Base-by-base conservation (phyloP, 2,797 vertebrate species). In the Phoebastria nigripes region DNA sequence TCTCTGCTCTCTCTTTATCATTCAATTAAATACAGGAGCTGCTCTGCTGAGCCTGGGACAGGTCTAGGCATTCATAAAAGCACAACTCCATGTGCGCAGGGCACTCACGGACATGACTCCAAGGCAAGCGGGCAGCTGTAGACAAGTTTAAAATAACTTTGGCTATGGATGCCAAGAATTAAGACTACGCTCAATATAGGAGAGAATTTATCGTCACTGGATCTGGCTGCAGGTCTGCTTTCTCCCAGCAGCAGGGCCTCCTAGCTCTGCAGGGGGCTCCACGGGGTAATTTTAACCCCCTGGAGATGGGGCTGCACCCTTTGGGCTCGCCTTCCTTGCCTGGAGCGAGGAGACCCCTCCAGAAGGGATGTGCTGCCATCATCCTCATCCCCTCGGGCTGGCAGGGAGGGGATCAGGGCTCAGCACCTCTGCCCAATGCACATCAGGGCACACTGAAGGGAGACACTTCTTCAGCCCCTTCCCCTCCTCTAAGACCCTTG, bases 141-240 rank as follows among this genome's bases (percentile, higher is more conserved):
- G 91, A 71, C 61, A 56, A 87, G 84, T 90, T 91, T 94, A 97
- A 96, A 96, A 97, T 96, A 96, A 91, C 96, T 94, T 24, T 18
- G 61, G 76, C 91, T 72, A 66, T 6, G 3, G 79, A 9, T 92
- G 95, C 95, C 96, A 96, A 88, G 94, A 96, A 90, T 92, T 92
- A 96, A 85, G 84, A 85, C 95, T 90, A 71, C 0, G 21, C 93
- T 94, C 61, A 81, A 55, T 83, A 93, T 74, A 93, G 93, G 93
- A 93, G 72, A 81, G 85, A 93, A 90, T 93, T 92, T 81, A 74
- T 76, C 28, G 3, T 73, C 46, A 15, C 58, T 12, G 74, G 81
- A 28, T 89, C 63, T 51, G 92, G 89, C 91, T 54, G 26, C 5
- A 8, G 82, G 63, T 51, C 55, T 8, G 70, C 47, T 42, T 87